These are phyloP conservation scores for Numenius arquata DNA, from an alignment of 2,113 vertebrate species.

Conservation along the genomic window DNA sequence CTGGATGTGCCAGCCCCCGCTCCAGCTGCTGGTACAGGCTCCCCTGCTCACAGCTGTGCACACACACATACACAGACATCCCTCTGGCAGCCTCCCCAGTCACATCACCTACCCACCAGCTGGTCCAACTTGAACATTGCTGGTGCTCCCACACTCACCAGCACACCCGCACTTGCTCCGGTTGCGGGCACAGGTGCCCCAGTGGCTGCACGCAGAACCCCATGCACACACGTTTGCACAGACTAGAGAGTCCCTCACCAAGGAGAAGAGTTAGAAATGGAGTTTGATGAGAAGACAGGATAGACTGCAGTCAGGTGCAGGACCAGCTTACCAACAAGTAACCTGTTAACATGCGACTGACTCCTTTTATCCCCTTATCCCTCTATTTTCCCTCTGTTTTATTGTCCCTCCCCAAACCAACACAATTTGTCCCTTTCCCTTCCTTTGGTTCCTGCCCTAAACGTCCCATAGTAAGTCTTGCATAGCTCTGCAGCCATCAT, in stretches of 20 bases:
- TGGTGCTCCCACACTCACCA: background rate
- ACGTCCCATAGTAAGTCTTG: background rate
- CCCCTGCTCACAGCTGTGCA: rapidly evolving
- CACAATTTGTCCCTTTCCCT: background rate
- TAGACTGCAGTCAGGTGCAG: background rate
- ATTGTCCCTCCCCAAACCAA: background rate
- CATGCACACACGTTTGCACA: rapidly evolving
- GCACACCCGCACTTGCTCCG: too few relatives aligned
- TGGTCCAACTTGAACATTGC: background rate
- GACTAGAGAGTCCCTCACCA: background rate
- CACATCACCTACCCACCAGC: background rate
- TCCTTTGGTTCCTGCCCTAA: background rate
- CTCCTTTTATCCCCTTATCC: background rate
- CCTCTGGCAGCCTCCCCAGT: background rate
- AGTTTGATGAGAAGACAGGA: background rate
- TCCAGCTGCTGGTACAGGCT: background rate
- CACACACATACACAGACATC: background rate
- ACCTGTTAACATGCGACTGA: too few relatives aligned
- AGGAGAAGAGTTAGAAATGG: background rate
- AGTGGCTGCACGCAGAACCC: background rate
- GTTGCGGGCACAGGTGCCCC: background rate
- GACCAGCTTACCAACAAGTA: background rate
- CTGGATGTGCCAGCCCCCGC: rapidly evolving
- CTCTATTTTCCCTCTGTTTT: background rate
- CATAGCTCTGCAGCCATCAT: background rate